These are phyloP conservation scores for Limnephilus marmoratus DNA, from an alignment of 2,888 invertebrate genomes.

Conservation along the genomic window DNA sequence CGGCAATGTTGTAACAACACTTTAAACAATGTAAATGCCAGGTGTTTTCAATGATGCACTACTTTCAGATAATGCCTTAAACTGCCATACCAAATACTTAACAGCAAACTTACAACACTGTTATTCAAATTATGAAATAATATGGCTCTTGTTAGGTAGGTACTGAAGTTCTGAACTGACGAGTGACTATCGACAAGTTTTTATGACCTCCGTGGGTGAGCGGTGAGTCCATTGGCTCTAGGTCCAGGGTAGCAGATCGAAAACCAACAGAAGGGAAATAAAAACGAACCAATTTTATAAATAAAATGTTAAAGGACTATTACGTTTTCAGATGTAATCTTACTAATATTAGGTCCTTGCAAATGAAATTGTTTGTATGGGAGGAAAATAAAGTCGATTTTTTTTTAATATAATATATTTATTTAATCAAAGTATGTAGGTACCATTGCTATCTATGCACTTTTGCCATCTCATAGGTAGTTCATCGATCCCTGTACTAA, in stretches of 20 bases:
- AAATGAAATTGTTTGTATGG: no score
- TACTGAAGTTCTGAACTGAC: neutral
- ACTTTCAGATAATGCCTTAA: neutral
- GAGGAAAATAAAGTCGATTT: no score
- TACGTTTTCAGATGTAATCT: no score
- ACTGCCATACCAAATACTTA: neutral
- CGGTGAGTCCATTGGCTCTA: neutral
- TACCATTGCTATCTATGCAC: no score
- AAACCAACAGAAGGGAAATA: neutral
- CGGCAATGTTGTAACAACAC: constrained; percentile 26
- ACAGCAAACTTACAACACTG: neutral
- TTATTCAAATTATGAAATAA: constrained; percentile 2
- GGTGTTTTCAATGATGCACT: constrained; percentile 10
- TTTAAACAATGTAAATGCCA: constrained; percentile 33
- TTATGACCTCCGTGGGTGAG: neutral
- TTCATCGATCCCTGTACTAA: no score
- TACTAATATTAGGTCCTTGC: no score
- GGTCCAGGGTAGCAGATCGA: neutral
- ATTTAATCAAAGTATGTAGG: no score
- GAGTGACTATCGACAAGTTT: neutral
- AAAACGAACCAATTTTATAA: neutral
- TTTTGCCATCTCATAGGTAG: no score
- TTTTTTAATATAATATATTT: no score
- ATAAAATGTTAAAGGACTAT: no score
- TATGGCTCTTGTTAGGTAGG: neutral